Conservation (phyloP, 2,113 vertebrate genomes). For the Buteo buteo region DNA sequence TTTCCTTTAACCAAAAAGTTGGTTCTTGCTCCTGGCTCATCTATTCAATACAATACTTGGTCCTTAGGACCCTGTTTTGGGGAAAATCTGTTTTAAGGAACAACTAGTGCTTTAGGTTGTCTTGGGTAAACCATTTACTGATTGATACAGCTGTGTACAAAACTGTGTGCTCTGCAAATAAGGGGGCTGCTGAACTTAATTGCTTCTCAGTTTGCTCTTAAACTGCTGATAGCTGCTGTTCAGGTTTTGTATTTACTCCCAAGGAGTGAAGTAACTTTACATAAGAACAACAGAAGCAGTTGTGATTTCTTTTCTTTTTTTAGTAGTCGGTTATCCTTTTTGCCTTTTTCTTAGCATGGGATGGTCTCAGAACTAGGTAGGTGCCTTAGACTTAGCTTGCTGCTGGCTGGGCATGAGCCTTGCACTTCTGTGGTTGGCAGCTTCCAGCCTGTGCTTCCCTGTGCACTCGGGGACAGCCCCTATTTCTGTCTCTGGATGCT, state of each 20-base stretch:
- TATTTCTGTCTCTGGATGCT: background rate
- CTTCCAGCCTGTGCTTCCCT: background rate
- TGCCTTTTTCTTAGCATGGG: background rate
- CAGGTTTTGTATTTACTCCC: background rate
- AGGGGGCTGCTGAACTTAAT: background rate
- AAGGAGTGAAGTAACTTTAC: background rate
- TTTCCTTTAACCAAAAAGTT: background rate
- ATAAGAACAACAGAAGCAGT: background rate
- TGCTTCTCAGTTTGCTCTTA: background rate
- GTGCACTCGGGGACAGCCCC: background rate
- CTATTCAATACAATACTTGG: background rate
- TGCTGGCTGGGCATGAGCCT: background rate
- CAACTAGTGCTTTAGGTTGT: background rate
- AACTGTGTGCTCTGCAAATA: background rate
- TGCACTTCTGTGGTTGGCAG: rapidly evolving
- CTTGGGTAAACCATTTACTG: background rate
- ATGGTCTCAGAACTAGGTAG: background rate
- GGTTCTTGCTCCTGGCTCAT: background rate
- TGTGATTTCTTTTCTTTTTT: background rate
- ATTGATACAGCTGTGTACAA: background rate
- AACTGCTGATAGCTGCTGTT: background rate
- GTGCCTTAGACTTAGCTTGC: background rate
- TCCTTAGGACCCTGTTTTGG: background rate
- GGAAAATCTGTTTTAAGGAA: background rate
- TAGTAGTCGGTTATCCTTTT: background rate